Conservation (phyloP, 2,888 invertebrate genomes). For the Ceraclea dissimilis region DNA sequence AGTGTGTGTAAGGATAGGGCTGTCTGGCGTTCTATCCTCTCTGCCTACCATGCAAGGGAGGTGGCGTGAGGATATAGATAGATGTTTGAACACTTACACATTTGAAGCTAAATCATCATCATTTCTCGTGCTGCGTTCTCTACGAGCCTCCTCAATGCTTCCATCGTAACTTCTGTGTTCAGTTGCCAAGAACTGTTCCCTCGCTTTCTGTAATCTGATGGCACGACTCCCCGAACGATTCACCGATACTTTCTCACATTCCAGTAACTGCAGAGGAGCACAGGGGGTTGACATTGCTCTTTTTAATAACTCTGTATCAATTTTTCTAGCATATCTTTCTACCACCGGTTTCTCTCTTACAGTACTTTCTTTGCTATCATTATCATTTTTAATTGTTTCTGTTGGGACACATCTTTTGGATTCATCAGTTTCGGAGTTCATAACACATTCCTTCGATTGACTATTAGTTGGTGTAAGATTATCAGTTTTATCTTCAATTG, state of each 20-base stretch:
- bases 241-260: conserved; percentile 13
- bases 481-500: neutral
- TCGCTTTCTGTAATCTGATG: conserved; percentile 58
- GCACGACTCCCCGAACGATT: conserved; percentile 40
- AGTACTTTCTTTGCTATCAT: neutral
- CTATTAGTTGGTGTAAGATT: neutral
- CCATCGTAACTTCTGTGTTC: conserved; percentile 20
- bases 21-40: too few species aligned
- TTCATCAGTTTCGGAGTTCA: neutral
- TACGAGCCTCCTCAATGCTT: conserved; percentile 17
- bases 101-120: conserved; percentile 24
- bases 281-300: conserved; percentile 26
- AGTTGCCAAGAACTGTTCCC: conserved; percentile 58
- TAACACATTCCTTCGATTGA: neutral
- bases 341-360: neutral
- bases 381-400: neutral
- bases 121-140: conserved; percentile 18
- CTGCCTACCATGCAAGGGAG: too few species aligned
- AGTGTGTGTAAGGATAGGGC: too few species aligned
- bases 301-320: conserved; percentile 26
- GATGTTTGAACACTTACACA: conserved; percentile 19
- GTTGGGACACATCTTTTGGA: neutral
- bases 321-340: conserved; percentile 17
- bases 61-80: too few species aligned
- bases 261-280: conserved; percentile 20